Evolutionary conservation across 2,888 invertebrate genomes (phyloP).

Genomic region (Chelonus formosanus): DNA sequence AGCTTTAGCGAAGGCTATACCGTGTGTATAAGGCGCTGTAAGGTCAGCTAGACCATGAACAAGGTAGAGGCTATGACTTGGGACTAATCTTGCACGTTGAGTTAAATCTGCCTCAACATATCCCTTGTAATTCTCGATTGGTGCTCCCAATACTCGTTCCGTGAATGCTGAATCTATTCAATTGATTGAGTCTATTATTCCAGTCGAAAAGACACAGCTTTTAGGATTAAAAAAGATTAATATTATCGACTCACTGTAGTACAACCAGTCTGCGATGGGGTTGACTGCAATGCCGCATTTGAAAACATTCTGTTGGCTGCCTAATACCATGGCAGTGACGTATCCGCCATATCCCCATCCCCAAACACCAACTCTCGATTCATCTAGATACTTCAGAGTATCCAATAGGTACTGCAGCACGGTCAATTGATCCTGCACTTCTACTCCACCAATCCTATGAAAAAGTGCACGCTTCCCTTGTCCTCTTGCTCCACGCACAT

Average conservation of each 20-base stretch:
- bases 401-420: conserved; percentile 85
- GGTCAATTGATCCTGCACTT: conserved; percentile 91
- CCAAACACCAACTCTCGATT: conserved; percentile 90
- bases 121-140: conserved; percentile 86
- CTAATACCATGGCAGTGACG: conserved; percentile 90
- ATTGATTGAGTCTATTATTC: conserved; percentile 35
- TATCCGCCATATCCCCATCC: conserved; percentile 98
- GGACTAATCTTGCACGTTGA: conserved; percentile 87
- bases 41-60: conserved; percentile 94
- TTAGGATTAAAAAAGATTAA: conserved; percentile 11
- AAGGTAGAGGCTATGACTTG: conserved; percentile 86
- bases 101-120: conserved; percentile 94
- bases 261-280: conserved; percentile 95
- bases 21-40: conserved; percentile 93
- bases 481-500: conserved; percentile 85
- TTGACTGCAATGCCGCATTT: conserved; percentile 94
- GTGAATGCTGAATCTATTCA: conserved; percentile 92
- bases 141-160: conserved; percentile 90
- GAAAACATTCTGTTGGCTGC: conserved; percentile 83
- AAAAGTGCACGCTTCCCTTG: conserved; percentile 85
- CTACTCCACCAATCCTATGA: conserved; percentile 85
- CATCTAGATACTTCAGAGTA: conserved; percentile 84
- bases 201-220: conserved; percentile 3
- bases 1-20: conserved; percentile 87
- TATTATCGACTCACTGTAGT: conserved; percentile 79